Evolutionary conservation across 1,140 invertebrate genomes (phyloP).

Genomic region (Aphidius gifuensis): DNA sequence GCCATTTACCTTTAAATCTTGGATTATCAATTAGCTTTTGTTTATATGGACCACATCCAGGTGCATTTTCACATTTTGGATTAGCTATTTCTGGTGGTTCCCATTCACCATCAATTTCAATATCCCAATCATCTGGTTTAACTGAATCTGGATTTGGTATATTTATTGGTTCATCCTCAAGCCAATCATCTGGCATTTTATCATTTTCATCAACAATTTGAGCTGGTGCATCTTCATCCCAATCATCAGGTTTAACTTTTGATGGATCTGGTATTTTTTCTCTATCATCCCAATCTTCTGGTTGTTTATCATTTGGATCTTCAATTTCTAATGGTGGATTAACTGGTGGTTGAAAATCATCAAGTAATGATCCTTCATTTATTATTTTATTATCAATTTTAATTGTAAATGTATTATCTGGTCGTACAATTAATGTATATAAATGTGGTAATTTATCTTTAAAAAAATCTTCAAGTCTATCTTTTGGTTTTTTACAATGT

Average conservation of each 20-base stretch:
- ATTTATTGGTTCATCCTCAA: slow-evolving; percentile 86
- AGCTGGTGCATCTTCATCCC: slow-evolving; percentile 90
- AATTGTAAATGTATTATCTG: slow-evolving; percentile 81
- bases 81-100: slow-evolving; percentile 92
- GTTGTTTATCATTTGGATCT: slow-evolving; percentile 88
- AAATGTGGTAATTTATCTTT: slow-evolving; percentile 95
- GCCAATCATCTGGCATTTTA: slow-evolving; percentile 87
- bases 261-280: slow-evolving; percentile 91
- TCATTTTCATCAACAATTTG: slow-evolving; percentile 88
- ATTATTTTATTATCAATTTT: slow-evolving; percentile 73
- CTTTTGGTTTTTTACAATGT: slow-evolving; percentile 86
- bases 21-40: slow-evolving; percentile 86
- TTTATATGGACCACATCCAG: slow-evolving; percentile 91
- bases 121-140: slow-evolving; percentile 95
- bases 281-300: slow-evolving; percentile 94
- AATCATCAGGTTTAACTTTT: slow-evolving; percentile 87
- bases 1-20: slow-evolving; percentile 90
- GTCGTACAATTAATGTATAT: slow-evolving; percentile 84
- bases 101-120: slow-evolving; percentile 98
- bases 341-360: slow-evolving; percentile 89
- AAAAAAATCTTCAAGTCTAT: slow-evolving; percentile 83
- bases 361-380: slow-evolving; percentile 81
- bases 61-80: slow-evolving; percentile 77
- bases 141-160: slow-evolving; percentile 84
- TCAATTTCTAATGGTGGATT: slow-evolving; percentile 95